These are phyloP conservation scores for Daktulosphaira vitifoliae DNA, from an alignment of 1,140 invertebrate genomes.

Conservation along the genomic window DNA sequence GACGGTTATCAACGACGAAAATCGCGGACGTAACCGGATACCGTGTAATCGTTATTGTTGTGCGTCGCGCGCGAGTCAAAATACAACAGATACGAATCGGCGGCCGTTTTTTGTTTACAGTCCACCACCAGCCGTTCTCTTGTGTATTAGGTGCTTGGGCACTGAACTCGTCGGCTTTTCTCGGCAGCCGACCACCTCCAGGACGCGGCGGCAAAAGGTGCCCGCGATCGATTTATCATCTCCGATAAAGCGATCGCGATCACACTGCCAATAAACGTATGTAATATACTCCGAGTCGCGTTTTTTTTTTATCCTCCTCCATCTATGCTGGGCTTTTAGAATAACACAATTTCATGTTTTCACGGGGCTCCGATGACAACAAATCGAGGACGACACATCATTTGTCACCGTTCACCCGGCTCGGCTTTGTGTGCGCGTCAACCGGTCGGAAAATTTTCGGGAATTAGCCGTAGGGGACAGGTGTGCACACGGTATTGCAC, in stretches of 20 bases:
- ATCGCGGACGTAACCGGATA: conserved; percentile 8
- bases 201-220: conserved; percentile 1
- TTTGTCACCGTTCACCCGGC: too few species aligned
- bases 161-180: too few species aligned
- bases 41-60: conserved; percentile 13
- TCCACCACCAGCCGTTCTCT: background rate
- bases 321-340: background rate
- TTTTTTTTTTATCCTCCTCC: conserved; percentile 14
- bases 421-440: background rate
- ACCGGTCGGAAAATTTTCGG: background rate
- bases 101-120: background rate
- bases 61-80: conserved; percentile 24
- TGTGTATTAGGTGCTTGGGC: too few species aligned
- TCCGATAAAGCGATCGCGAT: conserved; percentile 30
- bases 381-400: too few species aligned
- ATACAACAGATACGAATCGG: conserved; percentile 8
- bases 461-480: conserved; percentile 23
- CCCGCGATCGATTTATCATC: conserved; percentile 26
- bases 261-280: background rate
- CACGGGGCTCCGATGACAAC: too few species aligned
- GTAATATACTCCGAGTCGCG: background rate
- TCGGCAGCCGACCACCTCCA: too few species aligned
- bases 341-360: too few species aligned
- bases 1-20: conserved; percentile 2
- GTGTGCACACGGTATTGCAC: too few species aligned